phyloP scores from a whole-genome alignment of 2,797 vertebrate genomes.

The Gymnothorax javanicus region DNA sequence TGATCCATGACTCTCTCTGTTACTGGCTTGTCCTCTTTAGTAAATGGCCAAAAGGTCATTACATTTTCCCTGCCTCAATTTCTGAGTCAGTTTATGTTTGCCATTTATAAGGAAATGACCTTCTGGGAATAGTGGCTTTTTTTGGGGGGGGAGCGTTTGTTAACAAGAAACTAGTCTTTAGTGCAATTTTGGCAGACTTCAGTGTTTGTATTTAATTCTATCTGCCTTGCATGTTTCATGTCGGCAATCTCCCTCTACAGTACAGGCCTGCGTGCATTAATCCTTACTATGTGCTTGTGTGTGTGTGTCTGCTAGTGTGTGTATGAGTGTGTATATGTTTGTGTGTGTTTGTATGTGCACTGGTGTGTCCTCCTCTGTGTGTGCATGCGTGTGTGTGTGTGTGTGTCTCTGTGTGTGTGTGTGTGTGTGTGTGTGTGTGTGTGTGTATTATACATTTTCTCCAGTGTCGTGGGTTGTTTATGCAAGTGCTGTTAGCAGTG shows the following conservation, averaged over 20 bases:
- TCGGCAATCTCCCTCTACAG: background rate
- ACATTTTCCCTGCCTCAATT: slow-evolving; percentile 22
- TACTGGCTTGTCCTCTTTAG: slow-evolving; percentile 14
- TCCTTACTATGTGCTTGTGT: background rate
- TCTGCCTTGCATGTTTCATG: background rate
- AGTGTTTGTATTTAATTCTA: background rate
- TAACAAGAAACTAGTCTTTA: background rate
- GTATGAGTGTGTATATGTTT: background rate
- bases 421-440: too few relatives aligned
- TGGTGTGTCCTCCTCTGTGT: too few relatives aligned
- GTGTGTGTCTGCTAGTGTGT: background rate
- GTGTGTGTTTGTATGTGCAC: background rate
- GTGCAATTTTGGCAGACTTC: background rate
- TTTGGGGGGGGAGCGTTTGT: background rate
- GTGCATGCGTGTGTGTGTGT: too few relatives aligned
- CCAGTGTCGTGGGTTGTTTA: too few relatives aligned
- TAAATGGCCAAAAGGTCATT: slow-evolving; percentile 34
- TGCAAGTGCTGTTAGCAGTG: too few relatives aligned
- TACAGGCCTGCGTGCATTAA: too few relatives aligned
- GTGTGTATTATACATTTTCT: too few relatives aligned
- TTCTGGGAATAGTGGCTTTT: slow-evolving; percentile 19
- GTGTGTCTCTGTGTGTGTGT: too few relatives aligned
- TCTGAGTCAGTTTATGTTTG: slow-evolving; percentile 32
- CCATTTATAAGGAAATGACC: slow-evolving; percentile 37
- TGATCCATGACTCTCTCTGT: slow-evolving; percentile 28